A percentile compares a stretch with the other conserved stretches of the same genome.
These are phyloP conservation scores for Alloscopus bannaensis DNA, from an alignment of 2,888 invertebrate genomes.

Conservation along the genomic window DNA sequence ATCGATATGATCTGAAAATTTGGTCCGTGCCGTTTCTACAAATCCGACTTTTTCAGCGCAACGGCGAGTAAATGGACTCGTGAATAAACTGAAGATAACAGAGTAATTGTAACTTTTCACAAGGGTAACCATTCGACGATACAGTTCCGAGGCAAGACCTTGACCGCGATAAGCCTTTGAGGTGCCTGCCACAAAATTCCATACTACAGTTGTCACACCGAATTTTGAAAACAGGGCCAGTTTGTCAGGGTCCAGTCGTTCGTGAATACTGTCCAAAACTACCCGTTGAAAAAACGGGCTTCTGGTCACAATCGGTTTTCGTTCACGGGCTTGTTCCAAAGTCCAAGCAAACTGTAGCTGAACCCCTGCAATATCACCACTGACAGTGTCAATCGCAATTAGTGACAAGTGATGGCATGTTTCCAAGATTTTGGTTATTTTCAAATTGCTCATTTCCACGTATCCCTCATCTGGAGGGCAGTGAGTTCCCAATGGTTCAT, in stretches of 20 bases:
- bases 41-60: conserved; percentile 47
- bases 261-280: neutral
- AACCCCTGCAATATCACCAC: conserved; percentile 46
- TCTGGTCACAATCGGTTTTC: neutral
- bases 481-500: conserved; percentile 25
- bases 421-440: neutral
- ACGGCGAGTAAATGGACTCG: conserved; percentile 46
- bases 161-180: conserved; percentile 18
- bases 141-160: conserved; percentile 51
- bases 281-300: neutral
- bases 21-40: conserved; percentile 26
- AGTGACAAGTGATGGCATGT: conserved; percentile 4
- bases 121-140: conserved; percentile 27
- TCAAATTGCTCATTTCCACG: neutral
- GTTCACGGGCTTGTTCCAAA: conserved; percentile 27
- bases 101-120: neutral
- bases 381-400: conserved; percentile 34
- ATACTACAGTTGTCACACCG: conserved; percentile 24
- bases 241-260: conserved; percentile 16
- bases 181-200: conserved; percentile 46
- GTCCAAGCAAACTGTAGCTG: conserved; percentile 52
- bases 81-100: conserved; percentile 35
- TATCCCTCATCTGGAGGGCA: conserved; percentile 27
- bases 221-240: conserved; percentile 32
- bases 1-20: conserved; percentile 9